phyloP scores from a whole-genome alignment of 2,113 vertebrate species.

The Eonycteris spelaea region DNA sequence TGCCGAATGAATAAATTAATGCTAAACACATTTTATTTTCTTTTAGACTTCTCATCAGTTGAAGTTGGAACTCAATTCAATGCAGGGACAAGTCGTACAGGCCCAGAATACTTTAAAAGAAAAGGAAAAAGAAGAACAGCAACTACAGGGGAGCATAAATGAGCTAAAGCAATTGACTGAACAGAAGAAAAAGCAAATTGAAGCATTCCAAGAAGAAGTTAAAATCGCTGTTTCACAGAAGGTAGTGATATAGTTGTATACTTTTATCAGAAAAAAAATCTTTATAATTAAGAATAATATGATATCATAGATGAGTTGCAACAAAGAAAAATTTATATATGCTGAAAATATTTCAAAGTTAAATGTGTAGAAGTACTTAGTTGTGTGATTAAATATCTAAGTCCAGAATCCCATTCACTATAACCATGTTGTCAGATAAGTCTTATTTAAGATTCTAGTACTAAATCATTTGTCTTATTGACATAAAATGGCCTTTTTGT shows the following conservation, averaged over 20 bases:
- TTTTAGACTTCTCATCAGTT: slow-evolving; percentile 88
- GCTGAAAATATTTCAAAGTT: slow-evolving; percentile 30
- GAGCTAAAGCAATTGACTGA: slow-evolving; percentile 85
- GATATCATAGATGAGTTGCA: slow-evolving; percentile 27
- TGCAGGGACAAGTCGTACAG: slow-evolving; percentile 84
- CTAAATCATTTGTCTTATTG: slow-evolving; percentile 20
- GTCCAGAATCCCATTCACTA: slow-evolving; percentile 16
- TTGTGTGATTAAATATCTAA: slow-evolving; percentile 3
- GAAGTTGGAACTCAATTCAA: slow-evolving; percentile 83
- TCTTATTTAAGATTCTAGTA: slow-evolving; percentile 20
- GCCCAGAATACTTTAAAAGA: slow-evolving; percentile 86
- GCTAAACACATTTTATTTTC: slow-evolving; percentile 55
- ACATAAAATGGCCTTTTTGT: slow-evolving; percentile 18
- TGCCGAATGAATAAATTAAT: slow-evolving; percentile 25
- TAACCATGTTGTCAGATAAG: neutral
- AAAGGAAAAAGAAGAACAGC: slow-evolving; percentile 87
- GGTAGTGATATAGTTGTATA: slow-evolving; percentile 73
- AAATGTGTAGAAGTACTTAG: slow-evolving; percentile 17
- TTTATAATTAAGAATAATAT: neutral
- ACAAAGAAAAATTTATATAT: neutral
- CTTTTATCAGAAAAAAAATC: slow-evolving; percentile 41
- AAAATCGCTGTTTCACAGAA: slow-evolving; percentile 83
- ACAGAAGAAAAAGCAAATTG: slow-evolving; percentile 87
- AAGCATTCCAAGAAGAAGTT: slow-evolving; percentile 85
- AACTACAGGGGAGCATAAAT: slow-evolving; percentile 87